Evolutionary conservation across 2,888 invertebrate genomes (phyloP), one percentile per base, ranked within the genome.

Genomic region (Standfussiana lucernea): DNA sequence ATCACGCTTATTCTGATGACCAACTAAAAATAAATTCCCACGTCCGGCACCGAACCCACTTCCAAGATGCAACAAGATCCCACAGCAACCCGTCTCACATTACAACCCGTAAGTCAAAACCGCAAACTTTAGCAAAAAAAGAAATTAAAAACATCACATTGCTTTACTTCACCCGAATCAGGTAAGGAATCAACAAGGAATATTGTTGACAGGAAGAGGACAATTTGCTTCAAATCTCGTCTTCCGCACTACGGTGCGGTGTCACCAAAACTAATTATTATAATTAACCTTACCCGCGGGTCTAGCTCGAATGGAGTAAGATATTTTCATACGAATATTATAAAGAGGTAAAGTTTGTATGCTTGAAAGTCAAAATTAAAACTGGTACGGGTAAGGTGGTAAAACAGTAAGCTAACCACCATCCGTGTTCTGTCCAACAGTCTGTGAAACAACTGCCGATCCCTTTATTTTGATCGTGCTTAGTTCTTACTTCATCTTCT

Each of bases 131-230:
- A 18, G 4, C 0, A 24, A 47, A 74, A 64, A 72, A 76, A 40
- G 47, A 28, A 47, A 50, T n/a, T 62, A 47, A n/a, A 40, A 61
- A 35, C 37, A 59, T 32, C 47, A 35, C 35, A 21, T 21, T 35
- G 10, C 6, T 67, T 15, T 11, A 42, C 13, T 32, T 18, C 32
- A 21, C 21, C 10, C 28, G 65, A 2, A 56, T 6, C 64, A 79
- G 75, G 79, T 75, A 69, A 75, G 35, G 47, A 47, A 56, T 64
- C 28, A 59, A 42, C 42, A 13, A 11, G 5, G n/a, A 68, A 47
- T n/a, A 50, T 61, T 18, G 5, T 37, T 45, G 53, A 32, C 79
- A 81, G 79, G 75, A 79, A 75, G 40, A 18, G 1, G 15, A 53
- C 62, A 40, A 74, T 79, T 74, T 75, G 66, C n/a, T 66, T 37